Base-by-base conservation (phyloP, 1,140 invertebrate genomes). In the Ganaspis sp. region DNA sequence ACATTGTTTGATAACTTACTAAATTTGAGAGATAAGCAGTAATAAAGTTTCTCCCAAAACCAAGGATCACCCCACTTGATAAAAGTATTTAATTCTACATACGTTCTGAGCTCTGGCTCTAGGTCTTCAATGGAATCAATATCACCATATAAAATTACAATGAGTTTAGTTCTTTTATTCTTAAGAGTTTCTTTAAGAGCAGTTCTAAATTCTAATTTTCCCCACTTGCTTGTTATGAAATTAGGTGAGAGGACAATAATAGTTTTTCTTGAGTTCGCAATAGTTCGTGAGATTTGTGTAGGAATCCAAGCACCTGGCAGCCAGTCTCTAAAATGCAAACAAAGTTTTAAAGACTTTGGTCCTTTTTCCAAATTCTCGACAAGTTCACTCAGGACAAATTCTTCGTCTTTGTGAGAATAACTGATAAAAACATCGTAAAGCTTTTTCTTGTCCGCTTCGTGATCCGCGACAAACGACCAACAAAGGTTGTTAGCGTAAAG, bases 361-460 rank as follows among this genome's bases (percentile, higher is more conserved):
- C 93, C 93, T 9, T 86, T 87, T 87, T 95, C 95, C 17, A 98
- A 87, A 54, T 93, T 92, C 0, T 94, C 90, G 42, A 96, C 92
- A 21, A 98, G 86, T 69, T 94, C 91, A 4, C 94, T 91, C 0
- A 94, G 87, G 0, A 98, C 94, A 86, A 95, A 96, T 4, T 94
- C 92, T 74, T 95, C 94, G 86, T 98, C 97, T 83, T 94, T 93
- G 82, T 96, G 94, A 0, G 96, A 96, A 85, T 95, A 98, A 77
- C 96, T 97, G 42, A 98, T 93, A 87, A 98, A 98, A 0, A 96
- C 96, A 84, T 98, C 97, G 87, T 95, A 97, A 9, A 92, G 86
- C 85, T 96, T 97, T 58, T 96, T 94, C 78, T 94, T 94, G 83
- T 96, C 96, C 1, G 96, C 81, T 78, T 96, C 95, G 49, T 95